Percentiles rank a stretch among this genome's conserved stretches.
Conservation (phyloP, 2,113 vertebrate genomes). For the Triplophysa dalaica region DNA sequence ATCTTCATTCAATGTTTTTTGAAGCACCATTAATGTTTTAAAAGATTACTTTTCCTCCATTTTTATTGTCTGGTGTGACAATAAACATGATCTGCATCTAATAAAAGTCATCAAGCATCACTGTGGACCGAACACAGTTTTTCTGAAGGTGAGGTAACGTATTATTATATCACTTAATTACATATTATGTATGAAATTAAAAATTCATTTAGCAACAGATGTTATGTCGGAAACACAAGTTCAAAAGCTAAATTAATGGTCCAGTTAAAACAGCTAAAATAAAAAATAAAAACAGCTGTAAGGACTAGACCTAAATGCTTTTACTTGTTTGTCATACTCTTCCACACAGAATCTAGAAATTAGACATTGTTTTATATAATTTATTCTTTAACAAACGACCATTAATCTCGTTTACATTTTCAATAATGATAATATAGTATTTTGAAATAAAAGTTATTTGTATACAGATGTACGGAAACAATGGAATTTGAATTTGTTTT, state of each 20-base stretch:
- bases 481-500: too few species aligned
- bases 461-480: too few species aligned
- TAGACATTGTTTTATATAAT: too few species aligned
- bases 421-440: too few species aligned
- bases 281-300: not conserved
- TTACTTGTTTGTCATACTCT: not conserved
- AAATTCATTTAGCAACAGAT: conserved; percentile 25
- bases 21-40: not conserved
- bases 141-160: not conserved
- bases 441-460: too few species aligned
- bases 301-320: not conserved
- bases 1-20: not conserved
- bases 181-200: conserved; percentile 23
- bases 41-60: not conserved
- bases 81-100: conserved; percentile 12
- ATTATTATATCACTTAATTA: not conserved
- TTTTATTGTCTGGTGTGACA: not conserved
- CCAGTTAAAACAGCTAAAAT: not conserved
- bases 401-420: too few species aligned
- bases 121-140: not conserved
- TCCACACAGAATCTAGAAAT: too few species aligned
- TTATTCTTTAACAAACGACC: too few species aligned
- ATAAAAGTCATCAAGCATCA: conserved; percentile 13
- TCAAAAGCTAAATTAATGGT: conserved; percentile 11
- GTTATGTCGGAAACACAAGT: conserved; percentile 1